Evolutionary conservation across 53 echinoderm and acorn worm species (phyloP).

Genomic region (Astropecten irregularis): DNA sequence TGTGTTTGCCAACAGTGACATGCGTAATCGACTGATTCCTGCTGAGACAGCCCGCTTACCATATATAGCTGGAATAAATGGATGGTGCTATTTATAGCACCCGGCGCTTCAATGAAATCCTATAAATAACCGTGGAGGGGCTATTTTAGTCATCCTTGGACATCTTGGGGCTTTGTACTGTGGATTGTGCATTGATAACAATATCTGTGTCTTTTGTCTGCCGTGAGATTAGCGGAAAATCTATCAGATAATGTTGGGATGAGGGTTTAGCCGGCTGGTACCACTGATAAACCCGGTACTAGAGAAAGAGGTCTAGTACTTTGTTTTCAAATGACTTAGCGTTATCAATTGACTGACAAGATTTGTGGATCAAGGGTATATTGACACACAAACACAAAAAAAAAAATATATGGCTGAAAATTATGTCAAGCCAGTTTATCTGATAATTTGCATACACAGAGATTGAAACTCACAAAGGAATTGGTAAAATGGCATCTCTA

Average conservation of each 20-base stretch:
- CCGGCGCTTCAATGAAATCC: conserved; percentile 22
- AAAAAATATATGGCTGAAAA: too few species aligned
- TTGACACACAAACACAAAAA: too few species aligned
- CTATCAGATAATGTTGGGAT: conserved; percentile 19
- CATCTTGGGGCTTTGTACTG: conserved; percentile 58
- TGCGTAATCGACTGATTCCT: conserved; percentile 61
- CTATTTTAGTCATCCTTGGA: conserved; percentile 34
- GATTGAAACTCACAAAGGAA: too few species aligned
- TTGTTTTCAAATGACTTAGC: too few species aligned
- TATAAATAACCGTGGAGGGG: conserved; percentile 40
- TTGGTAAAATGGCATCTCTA: too few species aligned
- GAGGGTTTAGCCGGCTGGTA: too few species aligned
- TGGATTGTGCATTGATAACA: conserved; percentile 14
- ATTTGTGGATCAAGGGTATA: too few species aligned
- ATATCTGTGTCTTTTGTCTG: conserved; percentile 30
- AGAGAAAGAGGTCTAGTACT: not conserved
- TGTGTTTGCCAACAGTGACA: conserved; percentile 60
- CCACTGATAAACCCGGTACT: not conserved
- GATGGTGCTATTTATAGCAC: conserved; percentile 41
- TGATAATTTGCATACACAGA: too few species aligned
- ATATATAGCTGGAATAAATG: conserved; percentile 53
- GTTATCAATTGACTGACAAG: too few species aligned
- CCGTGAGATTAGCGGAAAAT: conserved; percentile 9
- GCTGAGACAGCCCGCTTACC: conserved; percentile 53
- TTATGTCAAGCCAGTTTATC: too few species aligned